Evolutionary conservation across 2,888 invertebrate genomes (phyloP), one percentile per base, ranked within the genome.

Genomic region (Harpalus rufipes): DNA sequence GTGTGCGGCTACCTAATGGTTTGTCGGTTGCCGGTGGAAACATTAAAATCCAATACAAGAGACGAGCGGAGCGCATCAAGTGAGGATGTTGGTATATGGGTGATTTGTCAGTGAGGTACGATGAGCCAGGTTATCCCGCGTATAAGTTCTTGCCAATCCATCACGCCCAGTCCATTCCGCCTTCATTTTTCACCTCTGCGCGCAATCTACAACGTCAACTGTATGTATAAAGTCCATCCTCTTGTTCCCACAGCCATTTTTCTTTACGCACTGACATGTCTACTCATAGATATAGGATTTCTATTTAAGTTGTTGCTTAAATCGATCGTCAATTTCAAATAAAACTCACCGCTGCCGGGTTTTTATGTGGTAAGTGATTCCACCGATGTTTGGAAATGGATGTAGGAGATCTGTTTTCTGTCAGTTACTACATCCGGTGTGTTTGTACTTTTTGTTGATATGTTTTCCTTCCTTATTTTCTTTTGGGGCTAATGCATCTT

Each of bases 191-290:
- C 85, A 85, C 85, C 85, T 84, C 68, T 56, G 76, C 84, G 39
- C 14, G 84, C 84, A 84, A 84, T 84, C 84, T 85, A 85, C 58
- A 85, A 85, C 85, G 85, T 85, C 85, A 85, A 85, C 79, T 79
- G 61, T 83, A 58, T 81, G 65, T 81, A 81, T 81, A 81, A 81
- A 72, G 78, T 84, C 78, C 84, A 65, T 65, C 84, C 84, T 25
- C 56, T 72, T 59, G 80, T 80, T 59, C 80, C n/a, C 14, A 18
- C 32, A 58, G 81, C 58, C 85, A 85, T 85, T 85, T 85, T 85
- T 85, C 85, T 85, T 65, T 79, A 68, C 80, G 68, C 80, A 79
- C 68, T 80, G 85, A 80, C 72, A 80, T 80, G 68, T 85, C 58
- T 80, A 58, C 56, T n/a, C 25, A 18, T 63, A 79, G 61, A 84